A percentile compares a stretch with the other conserved stretches of the same genome.
phyloP scores from a whole-genome alignment of 2,888 invertebrate genomes.

The Callimorpha dominula region DNA sequence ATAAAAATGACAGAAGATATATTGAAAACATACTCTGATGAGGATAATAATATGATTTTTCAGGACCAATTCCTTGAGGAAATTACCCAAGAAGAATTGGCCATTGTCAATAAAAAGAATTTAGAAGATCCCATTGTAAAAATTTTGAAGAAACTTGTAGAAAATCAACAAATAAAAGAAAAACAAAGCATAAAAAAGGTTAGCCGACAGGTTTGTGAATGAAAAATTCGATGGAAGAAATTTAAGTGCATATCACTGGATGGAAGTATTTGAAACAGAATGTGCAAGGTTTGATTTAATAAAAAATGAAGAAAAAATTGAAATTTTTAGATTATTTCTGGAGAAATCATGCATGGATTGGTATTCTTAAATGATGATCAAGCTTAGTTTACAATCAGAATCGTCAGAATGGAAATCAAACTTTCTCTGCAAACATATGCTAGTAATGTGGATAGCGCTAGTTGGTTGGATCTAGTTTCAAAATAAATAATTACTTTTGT shows the following conservation, averaged over 20 bases:
- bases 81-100: slow-evolving; percentile 18
- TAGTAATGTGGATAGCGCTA: no score
- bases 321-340: slow-evolving; percentile 45
- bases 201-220: slow-evolving; percentile 47
- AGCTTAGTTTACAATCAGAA: slow-evolving; percentile 13
- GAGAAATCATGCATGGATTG: slow-evolving; percentile 46
- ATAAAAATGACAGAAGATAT: slow-evolving; percentile 12
- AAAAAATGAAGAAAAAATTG: slow-evolving; percentile 34
- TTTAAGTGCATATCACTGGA: slow-evolving; percentile 50
- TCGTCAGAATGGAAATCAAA: not conserved
- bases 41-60: no score
- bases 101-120: not conserved
- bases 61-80: slow-evolving; percentile 33
- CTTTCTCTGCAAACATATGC: slow-evolving; percentile 23
- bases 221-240: slow-evolving; percentile 35
- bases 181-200: slow-evolving; percentile 38
- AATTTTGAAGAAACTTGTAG: slow-evolving; percentile 40
- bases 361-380: slow-evolving; percentile 45
- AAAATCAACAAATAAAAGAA: slow-evolving; percentile 25
- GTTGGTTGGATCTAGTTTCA: no score
- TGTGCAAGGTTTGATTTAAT: slow-evolving; percentile 43
- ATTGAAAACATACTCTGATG: slow-evolving; percentile 25
- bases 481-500: no score
- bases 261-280: slow-evolving; percentile 52
- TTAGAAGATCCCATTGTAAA: slow-evolving; percentile 17